Evolutionary conservation across 2,113 vertebrate genomes (phyloP).

Genomic region (rat (Rattus norvegicus)): GRCr8 NC_086029.1:65148001-65148500

Average conservation of each 20-base stretch:
- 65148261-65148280: conserved; percentile 49
- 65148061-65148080: conserved; percentile 91
- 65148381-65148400: conserved; percentile 36
- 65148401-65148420: conserved; percentile 51
- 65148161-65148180: conserved; percentile 59
- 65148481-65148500: not conserved
- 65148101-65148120: conserved; percentile 76
- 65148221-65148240: conserved; percentile 71
- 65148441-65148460: not conserved
- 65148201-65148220: conserved; percentile 60
- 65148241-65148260: conserved; percentile 42
- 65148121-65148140: conserved; percentile 76
- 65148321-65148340: conserved; percentile 74
- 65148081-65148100: conserved; percentile 90
- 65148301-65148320: conserved; percentile 54
- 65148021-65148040: conserved; percentile 93
- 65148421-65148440: conserved; percentile 6
- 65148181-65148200: conserved; percentile 72
- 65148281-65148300: conserved; percentile 69
- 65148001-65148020: conserved; percentile 90
- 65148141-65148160: conserved; percentile 66
- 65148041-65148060: conserved; percentile 92
- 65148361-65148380: conserved; percentile 54
- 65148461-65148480: conserved; percentile 35
- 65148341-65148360: conserved; percentile 73